Conservation (phyloP, 53 echinoderm and acorn worm genomes). For the Apostichopus leukothele region DNA sequence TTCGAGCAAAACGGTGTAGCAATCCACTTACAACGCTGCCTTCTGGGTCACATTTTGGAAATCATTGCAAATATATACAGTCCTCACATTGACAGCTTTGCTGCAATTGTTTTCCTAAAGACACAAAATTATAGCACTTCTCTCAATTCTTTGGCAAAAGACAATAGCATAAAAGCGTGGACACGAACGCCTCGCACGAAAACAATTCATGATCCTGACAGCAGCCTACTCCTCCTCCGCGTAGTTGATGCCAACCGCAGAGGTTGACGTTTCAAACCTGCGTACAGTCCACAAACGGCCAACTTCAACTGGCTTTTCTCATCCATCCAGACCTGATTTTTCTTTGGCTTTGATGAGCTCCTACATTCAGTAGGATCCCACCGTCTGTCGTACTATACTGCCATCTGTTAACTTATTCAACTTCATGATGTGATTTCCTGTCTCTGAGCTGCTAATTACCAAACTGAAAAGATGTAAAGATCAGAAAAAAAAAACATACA, state of each 20-base stretch:
- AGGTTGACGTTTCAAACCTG: no score
- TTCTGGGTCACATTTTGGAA: no score
- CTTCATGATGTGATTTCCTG: constrained; percentile 68
- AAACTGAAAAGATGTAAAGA: constrained; percentile 52
- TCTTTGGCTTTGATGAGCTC: neutral
- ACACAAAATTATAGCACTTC: neutral
- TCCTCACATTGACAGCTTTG: no score
- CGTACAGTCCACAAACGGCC: no score
- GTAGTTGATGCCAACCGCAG: neutral
- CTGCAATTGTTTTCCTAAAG: no score
- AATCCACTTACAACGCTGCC: no score
- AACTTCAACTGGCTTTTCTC: no score
- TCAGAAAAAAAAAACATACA: neutral
- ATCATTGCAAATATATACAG: no score
- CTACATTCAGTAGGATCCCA: constrained; percentile 26
- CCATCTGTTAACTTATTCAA: constrained; percentile 34
- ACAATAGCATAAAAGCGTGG: neutral
- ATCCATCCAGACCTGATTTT: no score
- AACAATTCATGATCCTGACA: neutral
- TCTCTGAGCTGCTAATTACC: constrained; percentile 70
- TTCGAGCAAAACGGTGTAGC: no score
- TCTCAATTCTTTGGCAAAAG: neutral
- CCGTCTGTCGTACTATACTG: constrained; percentile 25
- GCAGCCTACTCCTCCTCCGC: neutral
- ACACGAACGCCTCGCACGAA: neutral